Evolutionary conservation across 2,888 invertebrate species (phyloP), one percentile per base, ranked within the genome.

Genomic region (Agonopterix alstromeriana): DNA sequence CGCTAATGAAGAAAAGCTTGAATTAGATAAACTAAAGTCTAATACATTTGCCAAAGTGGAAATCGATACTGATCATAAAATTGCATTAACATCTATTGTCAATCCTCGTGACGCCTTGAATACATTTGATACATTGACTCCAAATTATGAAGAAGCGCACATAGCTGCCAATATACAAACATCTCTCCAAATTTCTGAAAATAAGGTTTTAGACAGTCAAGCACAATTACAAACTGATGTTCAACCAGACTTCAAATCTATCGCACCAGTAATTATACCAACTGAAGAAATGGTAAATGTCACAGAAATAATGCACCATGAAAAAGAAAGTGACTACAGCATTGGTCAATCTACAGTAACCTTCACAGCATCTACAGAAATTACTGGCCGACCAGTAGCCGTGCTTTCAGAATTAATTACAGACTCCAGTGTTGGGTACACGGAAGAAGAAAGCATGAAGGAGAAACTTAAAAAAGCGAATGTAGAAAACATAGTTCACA

Each of bases 341-440:
- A 42, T 48, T 11, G 45, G 41, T 10, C 44, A 47, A 14, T 12
- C 44, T 3, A 65, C 67, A 11, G 75, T 77, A 58, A 56, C 55
- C 12, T 73, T 65, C 57, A 78, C 56, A 54, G 91, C 90, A 7
- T 65, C 74, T 3, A 49, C 88, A 38, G 82, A 89, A 53, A 66
- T 91, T n/a, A 61, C 67, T 36, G 79, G 89, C 11, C 82, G 84
- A 50, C 81, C 85, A 41, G 90, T 92, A 10, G 91, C 91, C 35
- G 70, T 89, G 45, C 81, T 81, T 43, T 80, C 82, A 8, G 91
- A 92, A 75, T 58, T 89, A 7, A 72, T 79, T 40, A 57, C 77
- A 12, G 87, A 90, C 54, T 79, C 78, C 2, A 82, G 76, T 55
- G 53, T 88, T 10, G 83, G 77, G 45, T 59, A 56, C 42, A 63